Evolutionary conservation across 2,888 invertebrate genomes (phyloP).

Genomic region (Machimus atricapillus): DNA sequence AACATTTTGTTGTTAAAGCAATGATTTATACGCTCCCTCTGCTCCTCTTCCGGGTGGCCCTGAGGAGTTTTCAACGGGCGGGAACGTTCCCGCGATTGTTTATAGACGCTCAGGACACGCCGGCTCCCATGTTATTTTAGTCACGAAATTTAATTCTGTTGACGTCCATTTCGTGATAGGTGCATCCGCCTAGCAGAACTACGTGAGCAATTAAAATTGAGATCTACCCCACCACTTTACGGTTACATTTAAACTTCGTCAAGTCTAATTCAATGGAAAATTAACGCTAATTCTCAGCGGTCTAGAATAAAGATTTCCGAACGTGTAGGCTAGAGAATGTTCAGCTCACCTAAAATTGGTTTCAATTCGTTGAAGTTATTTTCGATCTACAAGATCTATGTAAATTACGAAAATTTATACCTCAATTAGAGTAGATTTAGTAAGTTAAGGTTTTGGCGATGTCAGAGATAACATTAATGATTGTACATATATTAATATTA

Average conservation of each 20-base stretch:
- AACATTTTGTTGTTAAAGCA: slow-evolving; percentile 13
- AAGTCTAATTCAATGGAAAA: slow-evolving; percentile 4
- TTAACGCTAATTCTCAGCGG: background rate
- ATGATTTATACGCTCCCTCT: background rate
- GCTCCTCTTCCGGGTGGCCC: background rate
- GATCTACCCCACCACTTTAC: background rate
- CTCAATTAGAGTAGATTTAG: background rate
- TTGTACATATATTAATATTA: background rate
- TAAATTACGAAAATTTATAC: background rate
- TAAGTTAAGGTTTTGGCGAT: background rate
- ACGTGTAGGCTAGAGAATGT: background rate
- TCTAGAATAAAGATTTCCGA: background rate
- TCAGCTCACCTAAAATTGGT: background rate
- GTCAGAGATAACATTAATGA: background rate
- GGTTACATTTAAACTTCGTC: background rate
- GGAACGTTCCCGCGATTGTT: background rate
- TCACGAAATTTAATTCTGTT: slow-evolving; percentile 33
- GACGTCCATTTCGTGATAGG: slow-evolving; percentile 29
- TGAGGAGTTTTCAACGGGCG: background rate
- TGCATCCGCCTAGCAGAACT: background rate
- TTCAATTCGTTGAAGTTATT: background rate
- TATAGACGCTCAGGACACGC: background rate
- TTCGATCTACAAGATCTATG: slow-evolving; percentile 3
- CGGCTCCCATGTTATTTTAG: slow-evolving; percentile 12
- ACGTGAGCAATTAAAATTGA: slow-evolving; percentile 21